phyloP scores from a whole-genome alignment of 2,113 vertebrate species.

The Dromiciops gliroides region DNA sequence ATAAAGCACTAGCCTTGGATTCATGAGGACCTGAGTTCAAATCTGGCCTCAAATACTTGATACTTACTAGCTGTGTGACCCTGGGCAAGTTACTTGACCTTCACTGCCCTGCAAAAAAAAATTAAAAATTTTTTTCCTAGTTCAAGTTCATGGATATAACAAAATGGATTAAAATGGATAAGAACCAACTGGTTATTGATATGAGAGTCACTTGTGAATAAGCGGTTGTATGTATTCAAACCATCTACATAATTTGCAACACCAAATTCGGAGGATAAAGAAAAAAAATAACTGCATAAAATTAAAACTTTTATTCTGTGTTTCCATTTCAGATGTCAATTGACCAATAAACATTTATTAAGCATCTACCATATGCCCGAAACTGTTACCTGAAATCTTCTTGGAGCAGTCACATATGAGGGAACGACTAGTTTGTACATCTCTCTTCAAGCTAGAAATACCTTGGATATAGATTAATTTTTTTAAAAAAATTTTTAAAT shows the following conservation, averaged over 20 bases:
- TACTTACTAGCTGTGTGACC: no score
- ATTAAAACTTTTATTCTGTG: neutral
- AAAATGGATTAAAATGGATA: neutral
- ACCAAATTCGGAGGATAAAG: neutral
- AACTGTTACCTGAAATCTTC: neutral
- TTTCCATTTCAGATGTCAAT: neutral
- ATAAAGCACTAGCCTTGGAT: no score
- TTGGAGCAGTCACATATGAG: neutral
- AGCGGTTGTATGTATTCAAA: neutral
- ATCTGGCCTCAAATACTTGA: no score
- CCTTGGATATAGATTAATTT: neutral
- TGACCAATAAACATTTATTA: neutral
- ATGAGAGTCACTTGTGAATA: neutral
- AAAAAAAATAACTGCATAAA: neutral
- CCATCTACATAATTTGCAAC: neutral
- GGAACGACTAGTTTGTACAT: neutral
- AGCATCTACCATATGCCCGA: neutral
- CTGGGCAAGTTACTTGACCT: no score
- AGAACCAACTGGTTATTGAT: neutral
- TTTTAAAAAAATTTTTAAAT: no score
- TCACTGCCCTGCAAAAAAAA: no score
- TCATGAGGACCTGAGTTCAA: no score
- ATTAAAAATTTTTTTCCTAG: no score
- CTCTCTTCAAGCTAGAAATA: neutral
- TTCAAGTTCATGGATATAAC: neutral